phyloP scores from a whole-genome alignment of 2,888 invertebrate species.

The Uropetala carovei region DNA sequence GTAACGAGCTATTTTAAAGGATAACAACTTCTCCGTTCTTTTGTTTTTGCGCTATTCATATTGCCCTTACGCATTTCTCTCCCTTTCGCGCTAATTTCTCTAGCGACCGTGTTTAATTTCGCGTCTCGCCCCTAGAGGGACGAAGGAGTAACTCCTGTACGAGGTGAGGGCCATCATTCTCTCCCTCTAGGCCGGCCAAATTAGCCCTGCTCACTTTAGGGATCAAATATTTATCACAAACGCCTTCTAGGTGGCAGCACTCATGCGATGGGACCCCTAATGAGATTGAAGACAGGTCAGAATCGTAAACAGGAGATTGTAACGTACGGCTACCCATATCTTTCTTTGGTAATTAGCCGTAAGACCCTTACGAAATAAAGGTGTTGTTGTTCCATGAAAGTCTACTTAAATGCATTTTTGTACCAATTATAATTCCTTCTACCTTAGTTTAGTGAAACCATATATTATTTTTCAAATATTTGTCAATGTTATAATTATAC shows the following conservation, averaged over 20 bases:
- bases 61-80: neutral
- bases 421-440: too few species aligned
- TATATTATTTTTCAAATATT: too few species aligned
- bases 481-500: too few species aligned
- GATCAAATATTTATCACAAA: constrained; percentile 39
- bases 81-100: neutral
- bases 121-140: neutral
- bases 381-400: too few species aligned
- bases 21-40: neutral
- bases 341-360: too few species aligned
- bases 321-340: too few species aligned
- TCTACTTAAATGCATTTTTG: too few species aligned
- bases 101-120: neutral
- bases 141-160: neutral
- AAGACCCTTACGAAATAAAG: too few species aligned
- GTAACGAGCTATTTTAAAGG: too few species aligned
- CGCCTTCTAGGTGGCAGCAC: constrained; percentile 29
- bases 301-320: neutral
- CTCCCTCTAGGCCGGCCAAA: neutral
- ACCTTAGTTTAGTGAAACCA: too few species aligned
- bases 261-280: neutral
- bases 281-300: neutral
- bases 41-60: neutral
- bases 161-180: constrained; percentile 25
- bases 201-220: neutral